Evolutionary conservation across 2,888 invertebrate species (phyloP), one percentile per base, ranked within the genome.

Genomic region (Drosophila anomalata): DNA sequence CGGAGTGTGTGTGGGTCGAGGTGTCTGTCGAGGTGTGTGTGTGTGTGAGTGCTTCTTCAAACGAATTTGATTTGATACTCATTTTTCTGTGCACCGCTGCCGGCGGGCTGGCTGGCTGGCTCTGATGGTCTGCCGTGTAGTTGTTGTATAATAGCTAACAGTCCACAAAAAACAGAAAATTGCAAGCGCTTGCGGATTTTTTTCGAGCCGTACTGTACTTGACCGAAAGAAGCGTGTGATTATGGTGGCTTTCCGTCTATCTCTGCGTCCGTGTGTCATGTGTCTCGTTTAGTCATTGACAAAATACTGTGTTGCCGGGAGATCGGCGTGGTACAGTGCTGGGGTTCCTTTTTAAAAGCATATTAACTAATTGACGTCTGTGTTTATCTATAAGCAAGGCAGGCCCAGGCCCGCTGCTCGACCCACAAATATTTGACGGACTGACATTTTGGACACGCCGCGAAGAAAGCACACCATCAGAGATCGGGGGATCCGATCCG

Each of bases 291-390:
- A 73, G 68, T 74, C 68, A 74, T 50, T 59, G 62, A 52, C 51
- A 52, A 55, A 58, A 55, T 55, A 50, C 39, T 26, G 44, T 20
- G 14, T 14, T 29, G 29, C 29, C 22, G 22, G 22, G 22, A 4
- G 26, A 17, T 17, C 24, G 8, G 17, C 17, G 1, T 17, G 17
- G 29, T 42, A 41, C 29, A 22, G 44, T 46, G 29, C 12, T 42
- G 55, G 42, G 52, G 20, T 44, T 33, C 46, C 54, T 52, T 54
- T 62, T 66, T 54, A 54, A 77, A 71, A 75, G 56, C 77, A 68
- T 83, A 80, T 87, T 80, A 84, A 84, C 84, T 78, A 87, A 82
- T 87, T 82, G 84, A 84, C 87, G 85, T 87, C 63, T 69, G 69
- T 80, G 66, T 86, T 77, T 80, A 76, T 80, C 58, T 72, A 53